Conservation (phyloP, 2,888 invertebrate species). For the Encarsia formosa region DNA sequence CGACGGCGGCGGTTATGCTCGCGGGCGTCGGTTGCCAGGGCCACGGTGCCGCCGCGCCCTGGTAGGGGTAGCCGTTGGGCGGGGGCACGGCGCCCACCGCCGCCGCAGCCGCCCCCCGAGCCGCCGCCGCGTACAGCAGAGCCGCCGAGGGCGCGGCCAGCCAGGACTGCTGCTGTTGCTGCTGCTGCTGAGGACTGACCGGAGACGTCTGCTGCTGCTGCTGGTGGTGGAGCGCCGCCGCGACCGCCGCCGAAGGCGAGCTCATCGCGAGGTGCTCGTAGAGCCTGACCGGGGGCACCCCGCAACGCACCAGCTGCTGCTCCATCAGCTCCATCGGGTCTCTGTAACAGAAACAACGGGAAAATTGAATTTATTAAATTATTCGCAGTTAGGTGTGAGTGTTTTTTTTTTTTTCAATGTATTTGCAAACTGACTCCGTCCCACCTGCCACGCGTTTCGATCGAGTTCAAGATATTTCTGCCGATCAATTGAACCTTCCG, state of each 20-base stretch:
- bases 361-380: not conserved
- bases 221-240: conserved; percentile 25
- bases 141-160: conserved; percentile 42
- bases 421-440: too few species aligned
- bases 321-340: conserved; percentile 51
- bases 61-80: conserved; percentile 41
- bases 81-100: conserved; percentile 12
- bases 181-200: conserved; percentile 21
- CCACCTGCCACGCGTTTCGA: too few species aligned
- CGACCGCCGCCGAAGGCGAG: conserved; percentile 30
- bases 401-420: too few species aligned
- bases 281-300: conserved; percentile 45
- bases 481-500: too few species aligned
- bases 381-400: not conserved
- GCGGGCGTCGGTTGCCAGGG: conserved; percentile 47
- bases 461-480: too few species aligned
- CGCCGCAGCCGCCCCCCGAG: conserved; percentile 17
- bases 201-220: conserved; percentile 32
- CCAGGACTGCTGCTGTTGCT: conserved; percentile 39
- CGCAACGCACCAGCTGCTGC: conserved; percentile 48
- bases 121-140: conserved; percentile 37
- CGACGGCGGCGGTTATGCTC: conserved; percentile 42
- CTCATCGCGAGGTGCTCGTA: conserved; percentile 47
- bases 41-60: conserved; percentile 41
- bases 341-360: conserved; percentile 34